Percentiles rank a stretch among this genome's conserved stretches.
phyloP scores from a whole-genome alignment of 2,888 invertebrate species.

The Polymixis flavicincta region DNA sequence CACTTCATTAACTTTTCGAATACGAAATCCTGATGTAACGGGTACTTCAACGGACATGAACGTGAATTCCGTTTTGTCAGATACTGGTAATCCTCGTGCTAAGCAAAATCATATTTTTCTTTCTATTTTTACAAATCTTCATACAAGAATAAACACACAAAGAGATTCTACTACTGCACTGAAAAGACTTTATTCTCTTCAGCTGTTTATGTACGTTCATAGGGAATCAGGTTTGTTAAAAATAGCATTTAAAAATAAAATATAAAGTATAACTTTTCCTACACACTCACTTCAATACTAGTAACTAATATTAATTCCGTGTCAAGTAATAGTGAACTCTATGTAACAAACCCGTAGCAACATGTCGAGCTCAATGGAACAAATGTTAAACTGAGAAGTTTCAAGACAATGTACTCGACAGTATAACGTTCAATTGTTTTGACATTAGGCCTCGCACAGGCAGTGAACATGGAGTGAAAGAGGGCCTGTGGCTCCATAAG shows the following conservation, averaged over 20 bases:
- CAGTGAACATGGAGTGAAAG: slow-evolving; percentile 73
- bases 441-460: slow-evolving; percentile 67
- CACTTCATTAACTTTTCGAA: slow-evolving; percentile 86
- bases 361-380: slow-evolving; percentile 40
- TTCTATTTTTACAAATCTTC: slow-evolving; percentile 66
- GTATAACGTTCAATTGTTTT: slow-evolving; percentile 70
- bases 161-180: slow-evolving; percentile 57
- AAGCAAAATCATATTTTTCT: slow-evolving; percentile 54
- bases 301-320: slow-evolving; percentile 21
- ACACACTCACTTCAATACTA: not conserved
- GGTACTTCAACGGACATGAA: slow-evolving; percentile 68
- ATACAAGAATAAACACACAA: slow-evolving; percentile 69
- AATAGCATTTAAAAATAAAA: slow-evolving; percentile 6
- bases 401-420: slow-evolving; percentile 53
- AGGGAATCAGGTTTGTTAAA: not conserved
- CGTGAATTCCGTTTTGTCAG: slow-evolving; percentile 63
- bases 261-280: not conserved
- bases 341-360: slow-evolving; percentile 31
- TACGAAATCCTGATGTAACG: slow-evolving; percentile 73
- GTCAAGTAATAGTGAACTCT: slow-evolving; percentile 15
- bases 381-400: slow-evolving; percentile 45
- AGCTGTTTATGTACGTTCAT: slow-evolving; percentile 8
- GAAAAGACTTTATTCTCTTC: slow-evolving; percentile 17
- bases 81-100: slow-evolving; percentile 63
- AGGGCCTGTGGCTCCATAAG: slow-evolving; percentile 76